These are phyloP conservation scores for Danio choprae DNA, from an alignment of 2,797 vertebrate genomes.

Conservation along the genomic window DNA sequence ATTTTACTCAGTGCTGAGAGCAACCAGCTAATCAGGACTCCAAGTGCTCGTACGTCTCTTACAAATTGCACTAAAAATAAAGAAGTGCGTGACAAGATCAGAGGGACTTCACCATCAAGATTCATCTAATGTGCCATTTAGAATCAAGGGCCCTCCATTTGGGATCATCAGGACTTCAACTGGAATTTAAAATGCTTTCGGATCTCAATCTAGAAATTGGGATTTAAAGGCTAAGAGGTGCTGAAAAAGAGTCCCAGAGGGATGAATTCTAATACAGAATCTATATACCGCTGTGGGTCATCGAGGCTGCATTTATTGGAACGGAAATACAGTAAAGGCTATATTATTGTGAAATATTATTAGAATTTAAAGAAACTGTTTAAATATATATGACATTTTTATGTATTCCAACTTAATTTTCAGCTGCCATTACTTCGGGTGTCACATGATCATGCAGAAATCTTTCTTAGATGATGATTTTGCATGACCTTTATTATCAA, in stretches of 20 bases:
- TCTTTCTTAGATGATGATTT: not conserved
- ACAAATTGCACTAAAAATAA: constrained; percentile 49
- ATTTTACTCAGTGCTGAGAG: constrained; percentile 42
- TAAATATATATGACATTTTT: not conserved
- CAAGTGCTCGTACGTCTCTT: constrained; percentile 27
- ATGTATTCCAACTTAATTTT: not conserved
- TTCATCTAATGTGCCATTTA: constrained; percentile 50
- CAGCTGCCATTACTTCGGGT: not conserved
- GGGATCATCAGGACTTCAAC: constrained; percentile 37
- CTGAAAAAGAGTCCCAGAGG: constrained; percentile 15
- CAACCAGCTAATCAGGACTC: constrained; percentile 46
- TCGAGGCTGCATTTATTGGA: not conserved
- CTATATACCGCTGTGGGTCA: not conserved
- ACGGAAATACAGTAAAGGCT: not conserved
- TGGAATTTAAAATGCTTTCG: constrained; percentile 37
- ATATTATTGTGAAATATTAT: not conserved
- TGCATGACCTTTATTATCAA: too few relatives aligned
- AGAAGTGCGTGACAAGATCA: constrained; percentile 31
- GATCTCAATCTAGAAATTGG: constrained; percentile 11
- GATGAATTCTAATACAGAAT: constrained; percentile 18
- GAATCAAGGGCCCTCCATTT: constrained; percentile 46
- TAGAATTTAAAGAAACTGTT: not conserved
- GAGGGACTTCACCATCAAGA: constrained; percentile 36
- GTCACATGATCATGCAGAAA: not conserved
- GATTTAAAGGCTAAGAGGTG: constrained; percentile 21